These are phyloP conservation scores for Thermophis baileyi DNA, from an alignment of 2,113 vertebrate genomes.

Conservation along the genomic window DNA sequence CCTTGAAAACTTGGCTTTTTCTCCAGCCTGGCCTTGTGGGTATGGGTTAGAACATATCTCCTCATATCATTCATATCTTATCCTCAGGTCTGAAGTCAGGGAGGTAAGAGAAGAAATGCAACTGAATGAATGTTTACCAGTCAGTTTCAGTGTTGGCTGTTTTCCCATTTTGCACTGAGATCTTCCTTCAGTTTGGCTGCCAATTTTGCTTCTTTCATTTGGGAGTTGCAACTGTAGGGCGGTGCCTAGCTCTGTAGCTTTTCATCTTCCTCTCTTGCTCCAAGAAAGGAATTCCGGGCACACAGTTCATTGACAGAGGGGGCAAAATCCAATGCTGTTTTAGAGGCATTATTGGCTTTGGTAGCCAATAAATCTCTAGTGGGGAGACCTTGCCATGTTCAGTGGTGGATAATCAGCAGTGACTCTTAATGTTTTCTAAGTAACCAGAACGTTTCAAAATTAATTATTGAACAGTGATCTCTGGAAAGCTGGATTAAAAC, in stretches of 20 bases:
- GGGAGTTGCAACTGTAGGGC: neutral
- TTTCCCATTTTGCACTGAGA: neutral
- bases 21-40: neutral
- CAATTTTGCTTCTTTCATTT: neutral
- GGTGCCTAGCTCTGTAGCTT: neutral
- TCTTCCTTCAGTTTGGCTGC: neutral
- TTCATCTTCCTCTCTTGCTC: neutral
- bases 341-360: neutral
- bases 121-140: neutral
- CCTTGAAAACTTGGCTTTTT: neutral
- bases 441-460: neutral
- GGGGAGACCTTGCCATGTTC: neutral
- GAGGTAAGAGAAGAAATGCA: neutral
- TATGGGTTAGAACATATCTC: neutral
- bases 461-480: neutral
- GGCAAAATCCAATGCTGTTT: neutral
- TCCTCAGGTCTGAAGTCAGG: neutral
- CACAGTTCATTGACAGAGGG: neutral
- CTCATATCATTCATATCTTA: neutral
- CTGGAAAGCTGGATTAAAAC: neutral
- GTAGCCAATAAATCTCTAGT: neutral
- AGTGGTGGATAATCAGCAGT: neutral
- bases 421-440: neutral
- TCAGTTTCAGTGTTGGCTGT: neutral
- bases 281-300: neutral